phyloP scores from a whole-genome alignment of 2,888 invertebrate species.

The Platycnemis pennipes region DNA sequence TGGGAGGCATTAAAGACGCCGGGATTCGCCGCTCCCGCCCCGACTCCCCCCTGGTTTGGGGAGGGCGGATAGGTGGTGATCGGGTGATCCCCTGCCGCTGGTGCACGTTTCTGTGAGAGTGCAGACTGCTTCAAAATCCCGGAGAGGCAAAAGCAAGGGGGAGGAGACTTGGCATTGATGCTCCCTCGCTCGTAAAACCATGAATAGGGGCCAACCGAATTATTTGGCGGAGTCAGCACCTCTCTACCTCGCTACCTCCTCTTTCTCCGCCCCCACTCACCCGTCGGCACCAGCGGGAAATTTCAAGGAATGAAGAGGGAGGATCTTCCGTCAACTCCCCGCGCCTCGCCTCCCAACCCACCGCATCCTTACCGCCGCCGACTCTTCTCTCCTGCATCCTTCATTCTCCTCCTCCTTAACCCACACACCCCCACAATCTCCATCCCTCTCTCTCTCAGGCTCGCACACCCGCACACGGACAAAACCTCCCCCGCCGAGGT shows the following conservation, averaged over 20 bases:
- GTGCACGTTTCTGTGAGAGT: background rate
- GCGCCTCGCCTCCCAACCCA: background rate
- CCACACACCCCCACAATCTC: background rate
- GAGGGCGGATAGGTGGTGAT: background rate
- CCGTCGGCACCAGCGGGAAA: constrained; percentile 13
- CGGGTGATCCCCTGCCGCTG: background rate
- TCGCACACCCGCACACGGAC: background rate
- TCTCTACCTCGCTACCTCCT: background rate
- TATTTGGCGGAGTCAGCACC: constrained; percentile 36
- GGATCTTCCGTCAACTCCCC: background rate
- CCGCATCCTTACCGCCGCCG: background rate
- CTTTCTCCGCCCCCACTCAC: background rate
- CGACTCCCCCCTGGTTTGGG: background rate
- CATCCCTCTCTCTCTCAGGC: background rate
- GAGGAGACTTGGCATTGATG: constrained; percentile 30
- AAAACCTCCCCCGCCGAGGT: background rate
- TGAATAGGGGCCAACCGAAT: constrained; percentile 28
- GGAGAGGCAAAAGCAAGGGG: background rate
- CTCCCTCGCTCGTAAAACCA: constrained; percentile 39
- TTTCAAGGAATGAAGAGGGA: constrained; percentile 8
- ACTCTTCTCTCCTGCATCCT: background rate
- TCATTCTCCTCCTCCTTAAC: constrained; percentile 20
- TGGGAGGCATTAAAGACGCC: background rate
- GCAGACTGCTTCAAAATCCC: background rate
- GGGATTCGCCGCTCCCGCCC: background rate